A percentile compares a stretch with the other conserved stretches of the same genome.
Conservation (phyloP, 2,888 invertebrate genomes). For the Limnephilus lunatus region DNA sequence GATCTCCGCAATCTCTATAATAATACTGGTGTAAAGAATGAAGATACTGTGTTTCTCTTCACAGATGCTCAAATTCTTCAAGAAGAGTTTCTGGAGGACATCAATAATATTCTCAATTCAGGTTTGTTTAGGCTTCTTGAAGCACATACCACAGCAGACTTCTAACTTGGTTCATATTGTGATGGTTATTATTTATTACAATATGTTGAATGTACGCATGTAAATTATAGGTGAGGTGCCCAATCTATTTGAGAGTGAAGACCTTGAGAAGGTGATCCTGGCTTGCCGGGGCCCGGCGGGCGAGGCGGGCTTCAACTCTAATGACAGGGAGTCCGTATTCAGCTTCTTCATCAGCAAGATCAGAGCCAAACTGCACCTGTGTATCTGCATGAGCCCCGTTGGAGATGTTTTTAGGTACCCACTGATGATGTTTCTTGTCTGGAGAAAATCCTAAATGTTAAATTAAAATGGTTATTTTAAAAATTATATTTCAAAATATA, state of each 20-base stretch:
- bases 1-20: conserved; percentile 89
- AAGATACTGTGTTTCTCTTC: conserved; percentile 90
- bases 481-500: no score
- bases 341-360: conserved; percentile 91
- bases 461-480: no score
- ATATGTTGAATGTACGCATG: conserved; percentile 37
- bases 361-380: conserved; percentile 89
- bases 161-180: no score
- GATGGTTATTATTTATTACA: neutral
- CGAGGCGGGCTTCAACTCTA: conserved; percentile 81
- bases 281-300: conserved; percentile 85
- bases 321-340: conserved; percentile 88
- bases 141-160: no score
- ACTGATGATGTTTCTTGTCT: neutral
- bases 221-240: conserved; percentile 86
- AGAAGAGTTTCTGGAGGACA: conserved; percentile 94
- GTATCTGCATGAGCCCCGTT: conserved; percentile 94
- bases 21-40: conserved; percentile 84
- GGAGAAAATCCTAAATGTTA: no score
- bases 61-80: conserved; percentile 94
- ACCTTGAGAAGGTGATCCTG: conserved; percentile 89
- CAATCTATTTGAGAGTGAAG: conserved; percentile 92
- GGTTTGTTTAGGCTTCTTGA: conserved; percentile 72
- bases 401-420: conserved; percentile 88
- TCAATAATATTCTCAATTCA: conserved; percentile 94